A percentile compares a stretch with the other conserved stretches of the same genome.
Conservation (phyloP, 2,797 vertebrate genomes). For the Dermochelys coriacea region DNA sequence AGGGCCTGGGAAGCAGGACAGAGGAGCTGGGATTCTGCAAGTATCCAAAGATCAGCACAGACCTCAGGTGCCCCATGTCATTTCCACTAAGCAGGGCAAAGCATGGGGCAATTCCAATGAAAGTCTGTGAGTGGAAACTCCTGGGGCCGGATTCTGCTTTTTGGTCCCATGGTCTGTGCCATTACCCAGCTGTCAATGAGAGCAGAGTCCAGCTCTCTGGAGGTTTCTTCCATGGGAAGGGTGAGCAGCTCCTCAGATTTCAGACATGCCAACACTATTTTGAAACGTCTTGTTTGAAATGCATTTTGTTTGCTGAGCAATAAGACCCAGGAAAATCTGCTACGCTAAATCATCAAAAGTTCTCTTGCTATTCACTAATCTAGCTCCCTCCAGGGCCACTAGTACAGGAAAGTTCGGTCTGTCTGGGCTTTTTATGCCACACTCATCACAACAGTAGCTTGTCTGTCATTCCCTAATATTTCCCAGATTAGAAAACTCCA, state of each 20-base stretch:
- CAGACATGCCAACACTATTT: neutral
- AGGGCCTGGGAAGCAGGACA: neutral
- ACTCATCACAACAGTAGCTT: slow-evolving; percentile 50
- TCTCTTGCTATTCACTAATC: slow-evolving; percentile 61
- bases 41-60: neutral
- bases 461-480: slow-evolving; percentile 49
- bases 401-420: slow-evolving; percentile 50
- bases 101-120: neutral
- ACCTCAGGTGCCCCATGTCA: neutral
- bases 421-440: slow-evolving; percentile 51
- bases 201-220: neutral
- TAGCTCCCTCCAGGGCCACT: slow-evolving; percentile 69
- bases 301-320: slow-evolving; percentile 45
- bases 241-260: neutral
- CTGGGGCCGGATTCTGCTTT: fast-evolving
- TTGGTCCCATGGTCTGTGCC: neutral
- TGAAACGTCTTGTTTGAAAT: neutral
- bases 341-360: slow-evolving; percentile 43
- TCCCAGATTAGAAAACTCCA: slow-evolving; percentile 45
- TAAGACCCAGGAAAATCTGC: slow-evolving; percentile 31
- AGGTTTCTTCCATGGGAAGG: fast-evolving
- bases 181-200: fast-evolving
- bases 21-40: neutral
- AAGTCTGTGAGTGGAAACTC: neutral
- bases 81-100: neutral